Base-by-base conservation (phyloP, 1,140 invertebrate genomes). In the Drosophila ogumai region DNA sequence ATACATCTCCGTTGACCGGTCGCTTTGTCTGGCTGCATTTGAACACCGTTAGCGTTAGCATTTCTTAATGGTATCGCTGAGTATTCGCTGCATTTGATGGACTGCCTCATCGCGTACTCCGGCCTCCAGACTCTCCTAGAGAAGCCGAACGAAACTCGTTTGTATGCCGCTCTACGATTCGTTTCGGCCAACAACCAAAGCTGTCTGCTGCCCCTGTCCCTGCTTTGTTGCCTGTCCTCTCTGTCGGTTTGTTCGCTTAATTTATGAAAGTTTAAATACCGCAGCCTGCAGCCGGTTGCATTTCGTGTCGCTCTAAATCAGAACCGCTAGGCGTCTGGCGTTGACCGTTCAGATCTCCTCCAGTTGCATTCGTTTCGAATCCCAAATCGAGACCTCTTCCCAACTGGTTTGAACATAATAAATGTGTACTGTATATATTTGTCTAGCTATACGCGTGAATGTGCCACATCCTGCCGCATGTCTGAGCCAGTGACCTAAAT, bases 241-340 rank as follows among this genome's bases (percentile, higher is more conserved):
- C 28, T 41, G 61, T 22, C 9, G 19, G 22, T 22, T 52, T 31
- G 44, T 63, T 49, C 50, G 82, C 60, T 88, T 87, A 84, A 88
- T 87, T 87, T 88, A 87, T 87, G 84, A 87, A 87, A 88, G 84
- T 87, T 84, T 88, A 87, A 87, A 80, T 84, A 84, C 69, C 72
- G 61, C 75, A 57, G 73, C 79, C 56, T 61, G 61, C 67, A 57
- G 60, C 65, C 65, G 74, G 74, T 73, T 82, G 84, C 71, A 79
- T 82, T 87, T 81, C 57, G 84, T 82, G 82, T 81, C 74, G 82
- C 75, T 82, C 71, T 76, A 87, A 87, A 80, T 86, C 84, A 88
- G 84, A 88, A 88, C 85, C 85, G 85, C 85, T 88, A 88, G 81
- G 65, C 77, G 72, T 55, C 52, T 31, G 60, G 13, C 17, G n/a